Base-by-base conservation (phyloP, 2,113 vertebrate genomes). In the Hystrix brachyura region DNA sequence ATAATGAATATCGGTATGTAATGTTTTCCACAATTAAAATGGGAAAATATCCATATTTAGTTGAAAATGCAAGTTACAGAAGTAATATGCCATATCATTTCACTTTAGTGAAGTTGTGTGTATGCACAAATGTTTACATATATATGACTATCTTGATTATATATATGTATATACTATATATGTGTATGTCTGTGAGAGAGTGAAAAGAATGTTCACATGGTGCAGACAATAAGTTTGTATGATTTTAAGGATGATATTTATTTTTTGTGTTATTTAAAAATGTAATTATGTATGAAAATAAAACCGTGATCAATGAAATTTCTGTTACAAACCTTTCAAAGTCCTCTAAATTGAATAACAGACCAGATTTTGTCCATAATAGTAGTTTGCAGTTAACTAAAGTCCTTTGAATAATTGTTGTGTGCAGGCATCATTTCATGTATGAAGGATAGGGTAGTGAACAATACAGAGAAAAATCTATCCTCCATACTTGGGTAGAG, bases 231-330 rank as follows among this genome's bases (percentile, higher is more conserved):
- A 65, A 62, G 19, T 51, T 72, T 38, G 67, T 0, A 29, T 71
- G n/a, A 32, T 17, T 46, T 87, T 96, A 55, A 19, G 13, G 18
- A 4, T 74, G 7, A 55, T 17, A 48, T 87, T 80, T 51, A 62
- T 93, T 81, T 83, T 94, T 81, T 83, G 38, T 74, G 18, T 78
- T 53, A 23, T 93, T 95, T 60, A 23, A 91, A 87, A 87, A 60
- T 32, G 92, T 90, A 55, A 48, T 23, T 48, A 43, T 59, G 21
- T 82, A 25, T 83, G 48, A 65, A 94, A 94, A 69, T 80, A 29
- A 89, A 55, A 81, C 3, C 69, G 27, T 46, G 17, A 21, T 92
- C 65, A 76, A 59, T 32, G 15, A 65, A 62, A 60, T 19, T 87
- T 93, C 25, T 78, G 17, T 19, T 78, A 34, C 12, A 89, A 65